A percentile compares a stretch with the other conserved stretches of the same genome.
Conservation (phyloP, 2,797 vertebrate genomes). For the Micrastur ruficollis region DNA sequence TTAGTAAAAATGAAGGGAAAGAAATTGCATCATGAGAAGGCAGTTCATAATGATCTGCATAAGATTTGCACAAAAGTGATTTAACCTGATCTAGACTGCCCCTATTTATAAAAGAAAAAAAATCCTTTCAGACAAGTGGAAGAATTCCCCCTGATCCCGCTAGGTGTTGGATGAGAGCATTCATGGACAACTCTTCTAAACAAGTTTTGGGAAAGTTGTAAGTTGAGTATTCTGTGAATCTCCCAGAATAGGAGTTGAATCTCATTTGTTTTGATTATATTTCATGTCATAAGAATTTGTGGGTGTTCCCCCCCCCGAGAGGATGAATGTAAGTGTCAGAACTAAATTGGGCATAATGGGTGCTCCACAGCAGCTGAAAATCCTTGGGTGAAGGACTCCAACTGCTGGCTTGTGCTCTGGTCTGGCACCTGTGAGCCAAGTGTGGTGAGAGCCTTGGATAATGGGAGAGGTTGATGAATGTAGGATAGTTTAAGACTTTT, state of each 20-base stretch:
- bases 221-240: background rate
- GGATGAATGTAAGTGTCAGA: background rate
- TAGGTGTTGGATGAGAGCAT: background rate
- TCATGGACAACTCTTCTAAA: background rate
- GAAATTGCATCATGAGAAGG: background rate
- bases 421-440: constrained; percentile 35
- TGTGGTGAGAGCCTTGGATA: background rate
- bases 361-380: constrained; percentile 51
- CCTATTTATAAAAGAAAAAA: background rate
- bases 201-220: background rate
- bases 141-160: background rate
- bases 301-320: too few relatives aligned
- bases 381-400: constrained; percentile 38
- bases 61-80: background rate
- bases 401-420: background rate
- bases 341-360: background rate
- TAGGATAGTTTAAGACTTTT: background rate
- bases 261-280: background rate
- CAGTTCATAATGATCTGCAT: background rate
- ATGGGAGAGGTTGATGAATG: background rate
- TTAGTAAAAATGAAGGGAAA: background rate
- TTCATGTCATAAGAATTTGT: background rate
- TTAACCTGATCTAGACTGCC: background rate
- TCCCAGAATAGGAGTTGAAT: background rate
- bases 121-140: background rate